These are phyloP conservation scores for Ferrisia virgata DNA, from an alignment of 2,888 invertebrate genomes.

Conservation along the genomic window DNA sequence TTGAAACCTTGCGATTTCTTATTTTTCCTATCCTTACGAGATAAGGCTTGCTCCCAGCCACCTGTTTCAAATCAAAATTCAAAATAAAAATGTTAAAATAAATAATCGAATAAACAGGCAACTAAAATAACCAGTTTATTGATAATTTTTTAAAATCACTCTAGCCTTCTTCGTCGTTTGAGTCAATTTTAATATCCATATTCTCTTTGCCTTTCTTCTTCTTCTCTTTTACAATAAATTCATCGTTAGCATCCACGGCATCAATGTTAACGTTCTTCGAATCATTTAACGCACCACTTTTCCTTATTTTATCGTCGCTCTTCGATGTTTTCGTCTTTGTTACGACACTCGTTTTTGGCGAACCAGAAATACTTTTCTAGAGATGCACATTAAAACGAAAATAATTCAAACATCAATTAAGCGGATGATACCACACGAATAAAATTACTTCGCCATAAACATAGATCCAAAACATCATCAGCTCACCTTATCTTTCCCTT, in stretches of 20 bases:
- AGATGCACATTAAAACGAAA: background rate
- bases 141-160: background rate
- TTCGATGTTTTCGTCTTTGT: background rate
- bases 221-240: background rate
- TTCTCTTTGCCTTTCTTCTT: constrained; percentile 40
- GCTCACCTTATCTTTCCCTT: constrained; percentile 38
- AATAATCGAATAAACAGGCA: too few relatives aligned
- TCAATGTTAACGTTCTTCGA: constrained; percentile 25
- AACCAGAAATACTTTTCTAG: constrained; percentile 9
- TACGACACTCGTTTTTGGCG: background rate
- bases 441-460: too few relatives aligned
- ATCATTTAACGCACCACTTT: constrained; percentile 27
- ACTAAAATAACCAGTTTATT: background rate
- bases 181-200: background rate
- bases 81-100: background rate
- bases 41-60: constrained; percentile 36
- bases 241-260: background rate
- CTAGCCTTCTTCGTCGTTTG: constrained; percentile 33
- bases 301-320: constrained; percentile 5
- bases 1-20: background rate
- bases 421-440: too few relatives aligned
- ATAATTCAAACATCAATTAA: too few relatives aligned
- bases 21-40: constrained; percentile 38
- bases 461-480: background rate
- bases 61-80: background rate